phyloP scores from a whole-genome alignment of 2,888 invertebrate genomes.

The Cryptocheilus praepositus region DNA sequence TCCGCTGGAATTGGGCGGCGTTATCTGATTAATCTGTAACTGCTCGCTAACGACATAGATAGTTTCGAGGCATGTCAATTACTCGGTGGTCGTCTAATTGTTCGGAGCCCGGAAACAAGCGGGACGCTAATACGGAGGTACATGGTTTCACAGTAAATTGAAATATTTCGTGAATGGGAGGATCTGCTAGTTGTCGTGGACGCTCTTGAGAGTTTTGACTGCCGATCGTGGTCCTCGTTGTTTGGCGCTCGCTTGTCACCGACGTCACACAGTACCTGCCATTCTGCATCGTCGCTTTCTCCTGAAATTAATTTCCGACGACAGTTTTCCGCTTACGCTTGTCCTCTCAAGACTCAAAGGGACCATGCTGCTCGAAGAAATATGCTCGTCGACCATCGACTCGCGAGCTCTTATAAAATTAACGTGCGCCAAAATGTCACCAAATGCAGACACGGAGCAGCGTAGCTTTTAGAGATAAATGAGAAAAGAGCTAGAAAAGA shows the following conservation, averaged over 20 bases:
- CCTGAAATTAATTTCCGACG: slow-evolving; percentile 35
- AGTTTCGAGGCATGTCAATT: background rate
- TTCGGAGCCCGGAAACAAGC: background rate
- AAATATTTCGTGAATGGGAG: slow-evolving; percentile 19
- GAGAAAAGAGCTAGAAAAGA: background rate
- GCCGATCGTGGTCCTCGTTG: background rate
- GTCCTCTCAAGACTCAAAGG: too few species aligned
- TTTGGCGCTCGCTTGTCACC: background rate
- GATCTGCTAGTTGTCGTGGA: background rate
- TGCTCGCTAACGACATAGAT: slow-evolving; percentile 12
- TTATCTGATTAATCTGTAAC: slow-evolving; percentile 10
- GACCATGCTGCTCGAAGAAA: too few species aligned
- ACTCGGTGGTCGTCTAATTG: slow-evolving; percentile 10
- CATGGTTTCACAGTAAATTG: slow-evolving; percentile 19
- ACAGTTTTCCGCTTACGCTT: background rate
- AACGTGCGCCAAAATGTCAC: slow-evolving; percentile 15
- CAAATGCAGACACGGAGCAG: background rate
- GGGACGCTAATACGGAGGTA: slow-evolving; percentile 13
- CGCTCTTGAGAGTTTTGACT: background rate
- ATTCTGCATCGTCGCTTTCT: too few species aligned
- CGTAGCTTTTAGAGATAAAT: background rate
- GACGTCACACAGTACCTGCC: too few species aligned
- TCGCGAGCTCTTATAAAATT: background rate
- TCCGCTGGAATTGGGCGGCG: background rate
- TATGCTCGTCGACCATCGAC: too few species aligned